These are phyloP conservation scores for Parotocinclus haroldoi DNA, from an alignment of 2,797 vertebrate species.

Conservation along the genomic window DNA sequence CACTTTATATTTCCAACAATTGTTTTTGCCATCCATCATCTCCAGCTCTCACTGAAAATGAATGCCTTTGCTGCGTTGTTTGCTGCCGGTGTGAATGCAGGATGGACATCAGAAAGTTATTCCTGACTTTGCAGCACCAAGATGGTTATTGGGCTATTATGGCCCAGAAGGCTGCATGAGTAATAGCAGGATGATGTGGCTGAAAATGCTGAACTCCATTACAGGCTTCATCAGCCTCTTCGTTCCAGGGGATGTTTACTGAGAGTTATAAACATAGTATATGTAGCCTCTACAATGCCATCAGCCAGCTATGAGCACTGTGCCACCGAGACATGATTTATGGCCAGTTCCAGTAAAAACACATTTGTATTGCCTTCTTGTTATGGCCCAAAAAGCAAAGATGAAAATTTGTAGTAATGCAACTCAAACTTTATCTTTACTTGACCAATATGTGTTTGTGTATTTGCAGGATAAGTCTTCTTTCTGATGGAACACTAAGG, in stretches of 20 bases:
- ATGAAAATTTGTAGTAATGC: constrained; percentile 34
- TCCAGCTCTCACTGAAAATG: too few species aligned
- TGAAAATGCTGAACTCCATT: constrained; percentile 21
- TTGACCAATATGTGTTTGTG: constrained; percentile 25
- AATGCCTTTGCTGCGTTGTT: too few species aligned
- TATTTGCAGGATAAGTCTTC: constrained; percentile 75
- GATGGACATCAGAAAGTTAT: not conserved
- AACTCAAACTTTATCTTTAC: constrained; percentile 19
- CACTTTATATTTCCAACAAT: too few species aligned
- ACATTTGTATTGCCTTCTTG: constrained; percentile 14
- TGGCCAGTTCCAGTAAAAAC: constrained; percentile 33
- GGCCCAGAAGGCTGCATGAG: constrained; percentile 13
- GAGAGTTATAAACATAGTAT: constrained; percentile 27
- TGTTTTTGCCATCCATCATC: too few species aligned
- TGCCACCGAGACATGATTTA: constrained; percentile 31
- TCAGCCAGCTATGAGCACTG: constrained; percentile 15
- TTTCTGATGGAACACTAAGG: constrained; percentile 83
- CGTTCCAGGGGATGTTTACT: constrained; percentile 28
- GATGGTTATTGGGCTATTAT: not conserved
- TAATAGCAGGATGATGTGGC: constrained; percentile 13
- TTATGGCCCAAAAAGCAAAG: constrained; percentile 17
- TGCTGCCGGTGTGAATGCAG: not conserved
- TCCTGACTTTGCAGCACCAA: not conserved
- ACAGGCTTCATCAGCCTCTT: constrained; percentile 21
- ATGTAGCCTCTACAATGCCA: constrained; percentile 16